Evolutionary conservation across 2,888 invertebrate genomes (phyloP).

Genomic region (Kuschelorhynchus macadamiae): DNA sequence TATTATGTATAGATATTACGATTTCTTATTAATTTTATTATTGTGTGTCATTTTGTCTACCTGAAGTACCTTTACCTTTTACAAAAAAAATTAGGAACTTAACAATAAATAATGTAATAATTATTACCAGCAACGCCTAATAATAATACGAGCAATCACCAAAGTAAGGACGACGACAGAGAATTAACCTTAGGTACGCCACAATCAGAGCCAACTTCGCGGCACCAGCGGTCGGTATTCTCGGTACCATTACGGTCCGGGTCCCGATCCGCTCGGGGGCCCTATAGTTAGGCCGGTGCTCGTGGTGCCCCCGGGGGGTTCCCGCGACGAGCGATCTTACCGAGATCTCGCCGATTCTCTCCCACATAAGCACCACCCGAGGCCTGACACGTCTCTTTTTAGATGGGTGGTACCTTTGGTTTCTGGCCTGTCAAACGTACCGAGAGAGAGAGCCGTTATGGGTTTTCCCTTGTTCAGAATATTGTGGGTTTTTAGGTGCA

Average conservation of each 20-base stretch:
- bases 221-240: conserved; percentile 4
- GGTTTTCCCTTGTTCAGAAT: too few relatives aligned
- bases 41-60: too few relatives aligned
- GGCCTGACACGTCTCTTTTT: conserved; percentile 33
- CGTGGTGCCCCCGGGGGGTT: conserved; percentile 49
- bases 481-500: too few relatives aligned
- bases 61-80: too few relatives aligned
- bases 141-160: too few relatives aligned
- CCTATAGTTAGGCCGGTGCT: conserved; percentile 44
- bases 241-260: conserved; percentile 34
- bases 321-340: conserved; percentile 41
- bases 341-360: conserved; percentile 26
- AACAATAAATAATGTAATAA: too few relatives aligned
- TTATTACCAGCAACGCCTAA: too few relatives aligned
- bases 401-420: conserved; percentile 25
- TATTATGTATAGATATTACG: too few relatives aligned
- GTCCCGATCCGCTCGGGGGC: conserved; percentile 49
- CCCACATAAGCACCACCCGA: conserved; percentile 42
- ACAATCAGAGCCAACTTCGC: conserved; percentile 17
- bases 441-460: too few relatives aligned
- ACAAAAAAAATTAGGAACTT: too few relatives aligned
- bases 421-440: background rate
- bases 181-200: conserved; percentile 7
- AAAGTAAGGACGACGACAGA: too few relatives aligned
- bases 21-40: too few relatives aligned